Evolutionary conservation across 2,888 invertebrate genomes (phyloP), one percentile per base, ranked within the genome.

Genomic region (Drosophila testacea): DNA sequence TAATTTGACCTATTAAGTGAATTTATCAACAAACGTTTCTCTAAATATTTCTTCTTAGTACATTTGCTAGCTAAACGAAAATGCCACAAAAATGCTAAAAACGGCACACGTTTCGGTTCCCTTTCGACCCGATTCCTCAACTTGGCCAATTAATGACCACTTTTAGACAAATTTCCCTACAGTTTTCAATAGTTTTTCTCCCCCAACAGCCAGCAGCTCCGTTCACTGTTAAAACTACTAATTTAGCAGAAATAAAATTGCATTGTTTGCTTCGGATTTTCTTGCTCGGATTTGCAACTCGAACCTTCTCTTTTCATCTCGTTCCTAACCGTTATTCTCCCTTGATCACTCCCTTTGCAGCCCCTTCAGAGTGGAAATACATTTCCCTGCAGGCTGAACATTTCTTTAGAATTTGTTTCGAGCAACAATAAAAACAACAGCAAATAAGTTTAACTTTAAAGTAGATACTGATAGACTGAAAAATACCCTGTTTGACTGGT

Each of bases 121-220:
- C 27, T 34, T 50, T 13, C 10, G 36, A 34, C 22, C 22, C 28
- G 6, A 7, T 32, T 9, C 32, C 32, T 7, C 9, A 32, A 32
- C 32, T 62, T 64, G 79, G 71, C 79, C 77, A 84, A 83, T 84
- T 84, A 82, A 73, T 77, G 78, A 54, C 47, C 80, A 69, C 74
- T 83, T 75, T 76, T 54, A 46, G 59, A 65, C 68, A 63, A 69
- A 78, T 81, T 83, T 79, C 66, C 57, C 62, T 30, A 50, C 52
- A 47, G 59, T 65, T 65, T 65, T 62, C 63, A 61, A 44, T 44
- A 56, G 65, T 32, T 44, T 57, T 48, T 13, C 32, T 30, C 30
- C 30, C 6, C 51, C 48, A 32, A 6, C 30, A 28, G 27, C 44
- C 11, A 27, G 11, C 47, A 27, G 28, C 32, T 13, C 55, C 36